A percentile compares a stretch with the other conserved stretches of the same genome.
Conservation (phyloP, 2,113 vertebrate species). For the Pitta sordida region DNA sequence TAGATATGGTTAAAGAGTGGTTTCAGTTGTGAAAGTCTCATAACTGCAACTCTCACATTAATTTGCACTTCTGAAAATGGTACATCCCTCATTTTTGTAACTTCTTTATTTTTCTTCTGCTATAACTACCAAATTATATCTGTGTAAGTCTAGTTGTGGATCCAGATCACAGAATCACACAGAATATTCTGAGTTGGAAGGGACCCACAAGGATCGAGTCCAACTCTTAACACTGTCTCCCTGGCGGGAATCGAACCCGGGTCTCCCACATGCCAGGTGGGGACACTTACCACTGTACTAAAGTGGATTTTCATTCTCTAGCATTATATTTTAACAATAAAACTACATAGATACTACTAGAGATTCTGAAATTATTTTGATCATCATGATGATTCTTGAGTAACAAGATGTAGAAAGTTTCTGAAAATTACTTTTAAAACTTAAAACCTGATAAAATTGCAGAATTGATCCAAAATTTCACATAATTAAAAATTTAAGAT, state of each 20-base stretch:
- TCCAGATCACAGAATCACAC: too few species aligned
- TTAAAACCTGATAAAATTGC: too few species aligned
- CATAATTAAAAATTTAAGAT: neutral
- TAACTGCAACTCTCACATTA: neutral
- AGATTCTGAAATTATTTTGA: neutral
- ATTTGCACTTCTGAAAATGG: neutral
- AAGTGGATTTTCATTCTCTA: too few species aligned
- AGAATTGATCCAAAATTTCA: neutral
- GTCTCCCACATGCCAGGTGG: too few species aligned
- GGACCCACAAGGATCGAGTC: too few species aligned
- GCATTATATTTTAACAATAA: neutral
- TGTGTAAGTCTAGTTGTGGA: too few species aligned
- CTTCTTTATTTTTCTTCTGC: neutral
- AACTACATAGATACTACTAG: neutral
- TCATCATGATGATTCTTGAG: neutral
- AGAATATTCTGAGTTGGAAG: too few species aligned
- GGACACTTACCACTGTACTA: too few species aligned
- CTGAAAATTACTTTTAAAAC: too few species aligned
- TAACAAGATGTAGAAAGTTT: neutral
- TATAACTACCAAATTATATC: neutral
- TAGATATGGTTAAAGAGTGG: rapidly evolving
- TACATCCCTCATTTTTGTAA: neutral
- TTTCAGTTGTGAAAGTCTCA: neutral
- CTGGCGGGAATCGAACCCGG: too few species aligned
- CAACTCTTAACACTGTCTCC: too few species aligned